A percentile compares a stretch with the other conserved stretches of the same genome.
These are phyloP conservation scores for Urocynchramus pylzowi DNA, from an alignment of 2,113 vertebrate genomes.

Conservation along the genomic window DNA sequence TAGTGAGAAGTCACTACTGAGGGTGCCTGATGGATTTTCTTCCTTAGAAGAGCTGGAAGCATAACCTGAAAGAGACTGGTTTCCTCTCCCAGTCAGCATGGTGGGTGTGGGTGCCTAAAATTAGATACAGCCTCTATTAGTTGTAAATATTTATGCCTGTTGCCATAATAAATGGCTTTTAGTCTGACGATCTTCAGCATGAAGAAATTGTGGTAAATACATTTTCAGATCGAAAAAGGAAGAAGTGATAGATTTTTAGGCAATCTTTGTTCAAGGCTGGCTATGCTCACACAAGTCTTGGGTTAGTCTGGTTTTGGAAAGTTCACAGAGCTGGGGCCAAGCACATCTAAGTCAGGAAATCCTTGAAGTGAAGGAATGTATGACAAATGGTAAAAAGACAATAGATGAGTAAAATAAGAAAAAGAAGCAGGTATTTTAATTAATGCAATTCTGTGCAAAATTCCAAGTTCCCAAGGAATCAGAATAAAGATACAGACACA, in stretches of 20 bases:
- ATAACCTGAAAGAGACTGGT: background rate
- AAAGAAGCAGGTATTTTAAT: constrained; percentile 26
- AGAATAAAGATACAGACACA: background rate
- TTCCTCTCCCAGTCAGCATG: background rate
- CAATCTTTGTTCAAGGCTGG: background rate
- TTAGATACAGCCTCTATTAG: background rate
- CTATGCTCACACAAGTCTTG: background rate
- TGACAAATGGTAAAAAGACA: background rate
- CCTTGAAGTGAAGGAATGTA: background rate
- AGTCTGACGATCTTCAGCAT: background rate
- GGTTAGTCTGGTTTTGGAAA: background rate
- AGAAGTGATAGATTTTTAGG: background rate
- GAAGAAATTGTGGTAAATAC: background rate
- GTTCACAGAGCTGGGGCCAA: background rate
- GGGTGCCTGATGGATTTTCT: background rate
- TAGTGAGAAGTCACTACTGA: background rate
- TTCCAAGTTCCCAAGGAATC: constrained; percentile 10
- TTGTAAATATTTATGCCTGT: constrained; percentile 24
- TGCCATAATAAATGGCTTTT: background rate
- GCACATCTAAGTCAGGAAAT: background rate
- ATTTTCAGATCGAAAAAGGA: background rate
- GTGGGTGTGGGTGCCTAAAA: constrained; percentile 2
- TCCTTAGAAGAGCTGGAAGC: background rate
- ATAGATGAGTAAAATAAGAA: constrained; percentile 27
- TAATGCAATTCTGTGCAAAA: constrained; percentile 13